Evolutionary conservation across 2,797 vertebrate genomes (phyloP).

Genomic region (Peromyscus attwateri): DNA sequence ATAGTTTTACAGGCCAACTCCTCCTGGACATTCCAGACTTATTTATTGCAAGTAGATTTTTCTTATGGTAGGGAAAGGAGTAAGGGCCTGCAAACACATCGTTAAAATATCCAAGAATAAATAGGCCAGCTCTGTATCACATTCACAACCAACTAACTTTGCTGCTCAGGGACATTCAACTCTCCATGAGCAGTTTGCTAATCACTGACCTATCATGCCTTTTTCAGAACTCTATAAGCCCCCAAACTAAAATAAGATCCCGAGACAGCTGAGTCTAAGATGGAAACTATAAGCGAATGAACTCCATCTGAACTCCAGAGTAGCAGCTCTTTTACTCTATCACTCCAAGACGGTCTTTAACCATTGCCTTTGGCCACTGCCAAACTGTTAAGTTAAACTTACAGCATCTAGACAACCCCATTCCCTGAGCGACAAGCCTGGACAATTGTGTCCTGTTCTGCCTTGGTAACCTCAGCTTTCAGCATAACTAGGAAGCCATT

Average conservation of each 20-base stretch:
- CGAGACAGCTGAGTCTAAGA: neutral
- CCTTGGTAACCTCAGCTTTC: constrained; percentile 43
- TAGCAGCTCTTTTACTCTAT: neutral
- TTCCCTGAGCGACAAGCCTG: constrained; percentile 54
- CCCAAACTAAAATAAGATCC: constrained; percentile 4
- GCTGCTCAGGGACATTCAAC: neutral
- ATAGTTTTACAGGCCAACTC: constrained; percentile 53
- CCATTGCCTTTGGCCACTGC: constrained; percentile 34
- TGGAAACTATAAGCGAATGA: constrained; percentile 51
- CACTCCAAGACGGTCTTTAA: constrained; percentile 30
- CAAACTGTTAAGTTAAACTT: constrained; percentile 59
- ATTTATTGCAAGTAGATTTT: constrained; percentile 44
- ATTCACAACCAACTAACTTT: neutral
- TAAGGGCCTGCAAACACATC: neutral
- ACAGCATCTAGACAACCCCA: constrained; percentile 50
- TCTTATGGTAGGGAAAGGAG: neutral
- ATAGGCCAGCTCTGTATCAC: neutral
- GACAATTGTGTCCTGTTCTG: constrained; percentile 59
- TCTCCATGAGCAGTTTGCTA: constrained; percentile 12
- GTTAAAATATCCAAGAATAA: constrained; percentile 7
- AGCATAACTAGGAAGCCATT: constrained; percentile 54
- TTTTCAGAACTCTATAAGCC: constrained; percentile 23
- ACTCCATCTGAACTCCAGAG: constrained; percentile 45
- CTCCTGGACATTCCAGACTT: neutral
- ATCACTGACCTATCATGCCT: neutral